Evolutionary conservation across 1,140 invertebrate genomes (phyloP).

Genomic region (Ostrea denselamellosa): DNA sequence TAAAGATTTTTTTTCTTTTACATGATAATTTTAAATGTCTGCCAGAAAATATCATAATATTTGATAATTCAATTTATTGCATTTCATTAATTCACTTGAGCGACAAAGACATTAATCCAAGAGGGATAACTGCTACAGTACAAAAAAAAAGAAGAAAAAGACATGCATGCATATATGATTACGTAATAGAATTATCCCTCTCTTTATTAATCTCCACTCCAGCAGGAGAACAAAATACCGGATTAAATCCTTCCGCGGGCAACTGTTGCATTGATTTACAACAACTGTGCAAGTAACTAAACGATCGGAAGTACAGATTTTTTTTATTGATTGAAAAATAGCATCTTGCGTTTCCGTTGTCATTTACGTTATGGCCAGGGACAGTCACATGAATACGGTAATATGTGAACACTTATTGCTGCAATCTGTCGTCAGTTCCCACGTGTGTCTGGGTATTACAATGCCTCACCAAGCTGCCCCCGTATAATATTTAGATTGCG

Average conservation of each 20-base stretch:
- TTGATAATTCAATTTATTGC: background rate
- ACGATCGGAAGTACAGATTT: conserved; percentile 17
- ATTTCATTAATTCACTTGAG: background rate
- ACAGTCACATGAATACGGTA: background rate
- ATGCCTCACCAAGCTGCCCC: background rate
- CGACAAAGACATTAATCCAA: background rate
- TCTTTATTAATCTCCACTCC: background rate
- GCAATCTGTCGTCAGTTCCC: conserved; percentile 15
- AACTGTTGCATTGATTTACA: background rate
- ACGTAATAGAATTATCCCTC: background rate
- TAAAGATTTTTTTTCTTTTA: too few species aligned
- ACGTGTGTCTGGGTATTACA: background rate
- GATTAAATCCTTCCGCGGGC: background rate
- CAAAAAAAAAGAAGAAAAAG: background rate
- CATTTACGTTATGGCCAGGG: background rate
- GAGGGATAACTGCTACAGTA: background rate
- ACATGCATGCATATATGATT: background rate
- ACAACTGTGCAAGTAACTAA: conserved; percentile 1
- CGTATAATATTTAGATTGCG: background rate
- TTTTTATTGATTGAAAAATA: conserved; percentile 27
- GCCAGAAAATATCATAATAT: background rate
- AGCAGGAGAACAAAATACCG: background rate
- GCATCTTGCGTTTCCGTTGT: conserved; percentile 30
- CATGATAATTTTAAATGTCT: background rate
- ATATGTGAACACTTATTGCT: background rate